Conservation (phyloP, 2,797 vertebrate genomes). For the Sebastes aleutianus region DNA sequence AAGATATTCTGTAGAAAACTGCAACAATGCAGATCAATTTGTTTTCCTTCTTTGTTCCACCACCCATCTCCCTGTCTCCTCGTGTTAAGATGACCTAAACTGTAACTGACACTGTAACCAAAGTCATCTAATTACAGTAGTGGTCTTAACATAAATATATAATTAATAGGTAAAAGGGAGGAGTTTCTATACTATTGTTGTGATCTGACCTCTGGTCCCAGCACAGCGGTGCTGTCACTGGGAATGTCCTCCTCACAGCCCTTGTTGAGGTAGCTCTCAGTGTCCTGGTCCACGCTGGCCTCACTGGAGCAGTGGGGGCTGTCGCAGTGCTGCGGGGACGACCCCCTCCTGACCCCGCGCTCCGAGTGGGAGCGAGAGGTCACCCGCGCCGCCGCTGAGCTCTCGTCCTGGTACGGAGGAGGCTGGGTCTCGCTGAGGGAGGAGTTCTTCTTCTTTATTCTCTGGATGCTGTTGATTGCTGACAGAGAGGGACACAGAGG, state of each 20-base stretch:
- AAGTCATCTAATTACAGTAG: background rate
- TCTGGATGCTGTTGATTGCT: constrained; percentile 90
- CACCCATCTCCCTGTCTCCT: too few species aligned
- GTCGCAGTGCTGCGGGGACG: constrained; percentile 81
- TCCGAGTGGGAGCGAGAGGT: constrained; percentile 83
- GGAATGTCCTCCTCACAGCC: constrained; percentile 94
- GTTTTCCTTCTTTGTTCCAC: too few species aligned
- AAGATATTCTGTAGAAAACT: too few species aligned
- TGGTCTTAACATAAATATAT: background rate
- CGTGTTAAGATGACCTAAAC: too few species aligned
- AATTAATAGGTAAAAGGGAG: background rate
- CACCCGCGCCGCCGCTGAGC: constrained; percentile 70
- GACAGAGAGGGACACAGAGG: constrained; percentile 18
- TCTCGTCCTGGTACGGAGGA: constrained; percentile 90
- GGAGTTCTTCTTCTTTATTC: constrained; percentile 86
- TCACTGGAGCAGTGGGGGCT: constrained; percentile 88
- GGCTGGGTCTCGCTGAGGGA: constrained; percentile 89
- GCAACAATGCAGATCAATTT: too few species aligned
- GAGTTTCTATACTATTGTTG: background rate
- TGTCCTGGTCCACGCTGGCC: constrained; percentile 89
- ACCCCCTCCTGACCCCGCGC: constrained; percentile 80
- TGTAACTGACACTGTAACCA: constrained; percentile 19
- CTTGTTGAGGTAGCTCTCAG: constrained; percentile 92
- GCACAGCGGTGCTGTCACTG: constrained; percentile 94
- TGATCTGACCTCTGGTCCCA: constrained; percentile 89